Evolutionary conservation across 2,797 vertebrate genomes (phyloP), one percentile per base, ranked within the genome.

Genomic region (Phataginus tetradactyla): DNA sequence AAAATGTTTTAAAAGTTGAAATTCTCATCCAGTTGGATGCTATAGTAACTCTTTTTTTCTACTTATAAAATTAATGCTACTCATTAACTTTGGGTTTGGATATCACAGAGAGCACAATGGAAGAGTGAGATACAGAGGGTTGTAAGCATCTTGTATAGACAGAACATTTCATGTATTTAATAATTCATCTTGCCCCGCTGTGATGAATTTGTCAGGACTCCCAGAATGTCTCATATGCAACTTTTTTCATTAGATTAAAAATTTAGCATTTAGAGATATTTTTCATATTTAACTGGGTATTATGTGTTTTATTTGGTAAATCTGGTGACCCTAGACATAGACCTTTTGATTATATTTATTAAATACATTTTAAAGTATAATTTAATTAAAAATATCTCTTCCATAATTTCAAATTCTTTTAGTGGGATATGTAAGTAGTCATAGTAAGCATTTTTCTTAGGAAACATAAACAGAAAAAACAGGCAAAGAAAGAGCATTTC

Each of bases 401-500:
- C 72, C 69, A 1, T 39, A 12, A 63, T 91, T 49, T 90, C 39
- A 61, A 25, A 64, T 88, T 88, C 2, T 34, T 55, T 92, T 77
- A 88, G 5, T n/a, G 14, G 45, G 9, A 32, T 13, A 77, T 78
- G n/a, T 27, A 61, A 29, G 9, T 14, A 66, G n/a, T 39, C 1
- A 39, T 37, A 61, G 68, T 75, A 66, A 75, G 32, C 45, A 74
- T 34, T 37, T 51, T 2, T 49, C 15, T 51, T 63, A 71, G 6
- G 3, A 90, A 94, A 69, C 29, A 27, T 61, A 85, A 85, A 59
- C 7, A 63, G 39, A 81, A 84, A 78, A 68, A 53, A 75, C 61
- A 5, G 15, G 1, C 23, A 79, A 92, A 3, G 15, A 42, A 9
- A 37, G 17, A 13, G 0, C 0, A 34, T 45, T 59, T 94, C 34